Evolutionary conservation across 2,113 vertebrate genomes (phyloP).

Genomic region (Xiphorhynchus elegans): DNA sequence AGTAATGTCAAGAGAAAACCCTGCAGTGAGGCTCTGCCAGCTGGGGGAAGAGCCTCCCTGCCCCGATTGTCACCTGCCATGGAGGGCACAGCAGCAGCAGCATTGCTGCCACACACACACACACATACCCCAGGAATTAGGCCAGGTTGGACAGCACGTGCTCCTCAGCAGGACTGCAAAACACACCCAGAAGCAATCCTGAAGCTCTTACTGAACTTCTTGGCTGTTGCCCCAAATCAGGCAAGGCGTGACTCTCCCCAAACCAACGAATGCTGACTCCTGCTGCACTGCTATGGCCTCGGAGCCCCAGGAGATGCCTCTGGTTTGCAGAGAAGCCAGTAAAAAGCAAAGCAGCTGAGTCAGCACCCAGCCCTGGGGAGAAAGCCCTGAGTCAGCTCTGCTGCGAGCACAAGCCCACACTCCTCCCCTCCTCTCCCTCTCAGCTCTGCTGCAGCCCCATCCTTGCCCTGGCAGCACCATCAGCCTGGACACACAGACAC

Average conservation of each 20-base stretch:
- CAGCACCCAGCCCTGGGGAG: constrained; percentile 25
- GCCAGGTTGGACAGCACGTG: background rate
- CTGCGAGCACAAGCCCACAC: background rate
- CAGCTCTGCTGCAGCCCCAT: background rate
- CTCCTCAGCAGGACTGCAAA: background rate
- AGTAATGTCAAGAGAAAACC: background rate
- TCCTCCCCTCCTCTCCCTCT: background rate
- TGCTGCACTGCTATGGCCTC: background rate
- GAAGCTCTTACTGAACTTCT: background rate
- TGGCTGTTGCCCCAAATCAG: background rate
- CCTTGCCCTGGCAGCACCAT: background rate
- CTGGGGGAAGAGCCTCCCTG: background rate
- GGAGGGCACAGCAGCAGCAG: background rate
- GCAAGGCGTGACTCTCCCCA: background rate
- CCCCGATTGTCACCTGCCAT: background rate
- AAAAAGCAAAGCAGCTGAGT: constrained; percentile 27
- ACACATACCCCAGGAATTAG: background rate
- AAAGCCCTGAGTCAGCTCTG: constrained; percentile 54
- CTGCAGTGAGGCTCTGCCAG: background rate
- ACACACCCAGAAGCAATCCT: background rate
- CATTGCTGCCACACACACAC: background rate
- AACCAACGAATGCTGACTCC: background rate
- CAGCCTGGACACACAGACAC: background rate
- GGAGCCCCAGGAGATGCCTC: background rate
- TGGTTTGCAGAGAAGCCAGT: background rate